Percentiles rank a stretch among this genome's conserved stretches.
phyloP scores from a whole-genome alignment of 2,797 vertebrate species.

The Paramormyrops hopkinsi region DNA sequence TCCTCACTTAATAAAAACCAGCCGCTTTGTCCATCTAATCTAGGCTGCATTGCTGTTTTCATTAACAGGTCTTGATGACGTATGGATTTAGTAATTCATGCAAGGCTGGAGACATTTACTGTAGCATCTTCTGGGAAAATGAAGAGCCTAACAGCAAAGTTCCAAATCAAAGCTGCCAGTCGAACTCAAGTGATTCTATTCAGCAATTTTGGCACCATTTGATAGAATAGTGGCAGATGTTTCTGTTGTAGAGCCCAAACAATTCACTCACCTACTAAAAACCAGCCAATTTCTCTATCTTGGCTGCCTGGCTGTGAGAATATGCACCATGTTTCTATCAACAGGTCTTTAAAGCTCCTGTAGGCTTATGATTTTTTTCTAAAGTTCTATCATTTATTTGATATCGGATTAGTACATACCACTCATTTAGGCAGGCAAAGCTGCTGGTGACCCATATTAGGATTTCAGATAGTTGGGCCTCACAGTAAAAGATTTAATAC shows the following conservation, averaged over 20 bases:
- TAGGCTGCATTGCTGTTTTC: conserved; percentile 28
- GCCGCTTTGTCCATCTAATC: conserved; percentile 33
- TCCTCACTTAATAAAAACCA: conserved; percentile 43
- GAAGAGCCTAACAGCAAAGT: background rate
- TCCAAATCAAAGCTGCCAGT: background rate
- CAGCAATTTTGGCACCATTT: background rate
- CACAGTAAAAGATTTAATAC: conserved; percentile 48
- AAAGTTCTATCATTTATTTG: conserved; percentile 40
- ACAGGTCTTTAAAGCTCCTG: conserved; percentile 37
- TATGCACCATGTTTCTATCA: conserved; percentile 39
- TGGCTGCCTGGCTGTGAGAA: conserved; percentile 33
- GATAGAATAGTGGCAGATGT: background rate
- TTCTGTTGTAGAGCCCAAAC: conserved; percentile 17
- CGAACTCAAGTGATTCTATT: background rate
- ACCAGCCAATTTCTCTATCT: conserved; percentile 29
- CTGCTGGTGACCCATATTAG: conserved; percentile 23
- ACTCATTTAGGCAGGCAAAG: background rate
- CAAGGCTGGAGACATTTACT: background rate
- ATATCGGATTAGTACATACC: conserved; percentile 26
- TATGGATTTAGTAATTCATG: background rate
- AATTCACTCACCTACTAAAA: conserved; percentile 44
- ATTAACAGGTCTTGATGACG: conserved; percentile 46
- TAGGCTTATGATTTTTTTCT: conserved; percentile 34
- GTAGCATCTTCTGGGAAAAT: conserved; percentile 27
- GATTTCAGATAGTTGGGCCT: conserved; percentile 43